Percentiles rank a stretch among this genome's conserved stretches.
These are phyloP conservation scores for Heteronetta atricapilla DNA, from an alignment of 2,113 vertebrate genomes.

Conservation along the genomic window DNA sequence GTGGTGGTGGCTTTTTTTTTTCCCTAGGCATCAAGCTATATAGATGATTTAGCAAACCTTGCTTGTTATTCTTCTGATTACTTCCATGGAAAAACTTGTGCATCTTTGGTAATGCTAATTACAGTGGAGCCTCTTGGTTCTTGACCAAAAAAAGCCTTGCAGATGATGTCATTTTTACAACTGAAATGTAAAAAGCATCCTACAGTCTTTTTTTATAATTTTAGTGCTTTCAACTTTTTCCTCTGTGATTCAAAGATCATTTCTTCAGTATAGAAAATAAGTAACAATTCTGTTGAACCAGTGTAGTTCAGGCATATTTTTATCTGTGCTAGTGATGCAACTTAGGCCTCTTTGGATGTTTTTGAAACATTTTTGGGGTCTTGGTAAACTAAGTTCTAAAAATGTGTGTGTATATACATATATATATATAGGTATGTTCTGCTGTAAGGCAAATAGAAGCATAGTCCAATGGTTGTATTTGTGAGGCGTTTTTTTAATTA, in stretches of 20 bases:
- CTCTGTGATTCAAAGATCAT: neutral
- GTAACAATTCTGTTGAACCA: neutral
- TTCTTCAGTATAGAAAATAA: neutral
- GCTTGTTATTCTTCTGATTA: neutral
- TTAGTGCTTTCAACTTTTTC: neutral
- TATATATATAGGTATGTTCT: neutral
- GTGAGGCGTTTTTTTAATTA: neutral
- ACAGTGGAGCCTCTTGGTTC: neutral
- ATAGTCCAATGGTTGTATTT: neutral
- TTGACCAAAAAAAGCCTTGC: neutral
- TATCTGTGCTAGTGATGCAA: neutral
- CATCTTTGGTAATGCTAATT: neutral
- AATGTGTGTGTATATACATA: neutral
- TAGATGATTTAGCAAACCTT: neutral
- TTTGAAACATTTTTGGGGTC: neutral
- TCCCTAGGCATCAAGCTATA: neutral
- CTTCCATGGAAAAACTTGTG: neutral
- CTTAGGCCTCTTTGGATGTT: rapidly evolving
- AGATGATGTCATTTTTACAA: neutral
- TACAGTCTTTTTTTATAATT: neutral
- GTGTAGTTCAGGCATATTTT: neutral
- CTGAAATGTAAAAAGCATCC: neutral
- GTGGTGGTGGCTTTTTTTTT: neutral
- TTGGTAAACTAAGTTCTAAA: neutral
- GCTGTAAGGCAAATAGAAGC: neutral